These are phyloP conservation scores for Varroa destructor DNA, from an alignment of 1,140 invertebrate genomes.

Conservation along the genomic window DNA sequence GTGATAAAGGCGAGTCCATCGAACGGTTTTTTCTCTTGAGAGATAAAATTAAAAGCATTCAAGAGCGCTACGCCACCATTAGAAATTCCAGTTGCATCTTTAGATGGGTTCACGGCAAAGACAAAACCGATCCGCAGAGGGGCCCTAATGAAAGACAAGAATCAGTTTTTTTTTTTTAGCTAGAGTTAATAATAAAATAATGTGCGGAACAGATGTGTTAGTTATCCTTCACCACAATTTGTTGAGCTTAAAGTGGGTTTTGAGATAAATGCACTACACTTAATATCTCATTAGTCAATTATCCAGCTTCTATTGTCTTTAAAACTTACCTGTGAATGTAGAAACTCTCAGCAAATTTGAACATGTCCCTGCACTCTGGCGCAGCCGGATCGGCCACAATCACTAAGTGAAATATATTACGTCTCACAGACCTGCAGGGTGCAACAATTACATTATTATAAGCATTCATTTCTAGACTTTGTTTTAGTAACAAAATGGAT, in stretches of 20 bases:
- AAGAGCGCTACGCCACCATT: constrained; percentile 70
- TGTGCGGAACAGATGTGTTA: not conserved
- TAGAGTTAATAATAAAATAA: constrained; percentile 1
- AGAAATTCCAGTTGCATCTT: constrained; percentile 48
- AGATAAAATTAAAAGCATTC: constrained; percentile 82
- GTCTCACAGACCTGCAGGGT: constrained; percentile 49
- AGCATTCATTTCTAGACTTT: too few relatives aligned
- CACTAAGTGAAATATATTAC: constrained; percentile 87
- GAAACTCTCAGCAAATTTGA: constrained; percentile 80
- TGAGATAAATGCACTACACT: not conserved
- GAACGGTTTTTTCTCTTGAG: constrained; percentile 54
- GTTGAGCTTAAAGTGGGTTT: constrained; percentile 9
- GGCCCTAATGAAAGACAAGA: constrained; percentile 2
- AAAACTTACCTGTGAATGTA: constrained; percentile 53
- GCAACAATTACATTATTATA: too few relatives aligned
- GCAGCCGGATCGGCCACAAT: constrained; percentile 73
- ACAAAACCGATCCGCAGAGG: constrained; percentile 68
- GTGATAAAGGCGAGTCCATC: constrained; percentile 67
- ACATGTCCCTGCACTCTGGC: constrained; percentile 52
- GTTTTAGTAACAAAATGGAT: too few relatives aligned
- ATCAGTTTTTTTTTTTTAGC: not conserved
- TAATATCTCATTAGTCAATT: not conserved
- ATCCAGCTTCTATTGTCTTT: constrained; percentile 46
- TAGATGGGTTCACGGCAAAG: constrained; percentile 56
- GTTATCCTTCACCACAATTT: not conserved